These are phyloP conservation scores for Aramus guarauna DNA, from an alignment of 2,113 vertebrate species.

Conservation along the genomic window DNA sequence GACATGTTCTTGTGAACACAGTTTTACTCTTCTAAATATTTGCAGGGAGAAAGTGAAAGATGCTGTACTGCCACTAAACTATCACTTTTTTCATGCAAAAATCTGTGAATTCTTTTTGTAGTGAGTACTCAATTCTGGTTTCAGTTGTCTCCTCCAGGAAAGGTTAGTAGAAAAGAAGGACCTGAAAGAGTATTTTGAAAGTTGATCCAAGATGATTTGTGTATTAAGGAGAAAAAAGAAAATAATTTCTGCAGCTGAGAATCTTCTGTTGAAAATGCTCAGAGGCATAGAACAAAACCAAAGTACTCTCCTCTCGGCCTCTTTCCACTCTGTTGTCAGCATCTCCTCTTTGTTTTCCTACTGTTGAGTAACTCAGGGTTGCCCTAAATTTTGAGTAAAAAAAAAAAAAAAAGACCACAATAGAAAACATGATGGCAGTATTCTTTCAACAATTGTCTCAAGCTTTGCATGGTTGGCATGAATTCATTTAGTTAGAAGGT, in stretches of 20 bases:
- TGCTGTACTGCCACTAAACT: background rate
- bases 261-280: background rate
- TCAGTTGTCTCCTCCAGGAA: background rate
- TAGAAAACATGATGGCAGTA: background rate
- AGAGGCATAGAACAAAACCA: background rate
- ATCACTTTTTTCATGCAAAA: background rate
- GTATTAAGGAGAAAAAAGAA: background rate
- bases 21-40: background rate
- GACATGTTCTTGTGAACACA: background rate
- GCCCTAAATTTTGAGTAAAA: background rate
- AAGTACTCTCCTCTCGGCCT: background rate
- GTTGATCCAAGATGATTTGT: background rate
- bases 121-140: background rate
- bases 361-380: background rate
- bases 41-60: background rate
- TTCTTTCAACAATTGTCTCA: background rate
- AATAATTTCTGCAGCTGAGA: background rate
- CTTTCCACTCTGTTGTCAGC: background rate
- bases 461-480: background rate
- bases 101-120: background rate
- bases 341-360: background rate
- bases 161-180: background rate
- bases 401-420: background rate
- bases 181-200: background rate
- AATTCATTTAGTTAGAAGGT: background rate